A percentile compares a stretch with the other conserved stretches of the same genome.
These are phyloP conservation scores for Trichopoda pennipes DNA, from an alignment of 2,888 invertebrate species.

Conservation along the genomic window DNA sequence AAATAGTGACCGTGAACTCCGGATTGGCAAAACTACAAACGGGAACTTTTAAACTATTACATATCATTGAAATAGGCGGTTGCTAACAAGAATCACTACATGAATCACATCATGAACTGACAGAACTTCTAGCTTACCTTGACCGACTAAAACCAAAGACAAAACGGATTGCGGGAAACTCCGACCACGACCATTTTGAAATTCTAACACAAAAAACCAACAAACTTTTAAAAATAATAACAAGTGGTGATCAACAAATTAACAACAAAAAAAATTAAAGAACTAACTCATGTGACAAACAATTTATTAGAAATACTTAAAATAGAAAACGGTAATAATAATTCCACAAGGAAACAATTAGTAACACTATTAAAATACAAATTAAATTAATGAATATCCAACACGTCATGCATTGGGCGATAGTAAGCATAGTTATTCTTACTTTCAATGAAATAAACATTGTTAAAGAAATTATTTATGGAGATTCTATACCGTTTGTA, in stretches of 20 bases:
- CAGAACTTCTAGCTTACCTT: no score
- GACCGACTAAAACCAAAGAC: no score
- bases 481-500: conserved; percentile 12
- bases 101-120: no score
- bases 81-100: no score
- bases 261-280: not conserved
- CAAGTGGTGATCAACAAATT: not conserved
- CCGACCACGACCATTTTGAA: conserved; percentile 4
- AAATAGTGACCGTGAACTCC: no score
- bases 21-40: not conserved
- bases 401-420: conserved; percentile 7
- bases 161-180: conserved; percentile 1
- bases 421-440: not conserved
- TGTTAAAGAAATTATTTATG: conserved; percentile 9
- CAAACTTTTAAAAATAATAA: no score
- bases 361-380: conserved; percentile 13
- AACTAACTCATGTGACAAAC: no score
- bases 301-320: no score
- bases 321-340: not conserved
- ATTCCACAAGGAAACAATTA: not conserved
- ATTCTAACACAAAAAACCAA: conserved; percentile 14
- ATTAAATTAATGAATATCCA: conserved; percentile 15
- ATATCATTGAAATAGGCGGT: not conserved
- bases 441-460: conserved; percentile 8
- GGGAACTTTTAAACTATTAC: not conserved